phyloP scores from a whole-genome alignment of 1,140 invertebrate genomes.

The Hesperophylax magnus region DNA sequence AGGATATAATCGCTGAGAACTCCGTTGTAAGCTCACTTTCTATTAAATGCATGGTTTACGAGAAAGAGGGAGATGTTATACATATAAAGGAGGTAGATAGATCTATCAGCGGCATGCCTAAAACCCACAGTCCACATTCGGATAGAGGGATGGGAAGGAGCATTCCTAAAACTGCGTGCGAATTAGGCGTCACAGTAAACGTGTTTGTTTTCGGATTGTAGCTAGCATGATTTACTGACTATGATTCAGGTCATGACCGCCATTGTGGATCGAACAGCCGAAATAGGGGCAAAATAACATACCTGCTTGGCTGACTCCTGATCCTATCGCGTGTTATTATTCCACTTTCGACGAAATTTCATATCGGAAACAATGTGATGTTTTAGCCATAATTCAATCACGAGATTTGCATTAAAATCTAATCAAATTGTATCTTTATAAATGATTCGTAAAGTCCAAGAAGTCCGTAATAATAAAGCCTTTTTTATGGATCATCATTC shows the following conservation, averaged over 20 bases:
- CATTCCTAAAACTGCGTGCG: conserved; percentile 7
- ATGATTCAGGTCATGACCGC: conserved; percentile 50
- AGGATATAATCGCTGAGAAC: too few relatives aligned
- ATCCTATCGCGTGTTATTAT: background rate
- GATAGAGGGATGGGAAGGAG: too few relatives aligned
- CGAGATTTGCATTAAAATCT: background rate
- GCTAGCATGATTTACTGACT: conserved; percentile 33
- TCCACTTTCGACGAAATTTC: background rate
- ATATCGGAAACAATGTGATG: background rate
- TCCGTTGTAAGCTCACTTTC: too few relatives aligned
- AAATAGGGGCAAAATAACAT: conserved; percentile 39
- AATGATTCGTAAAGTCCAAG: too few relatives aligned
- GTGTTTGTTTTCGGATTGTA: conserved; percentile 29
- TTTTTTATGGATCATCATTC: too few relatives aligned
- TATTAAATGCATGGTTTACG: too few relatives aligned
- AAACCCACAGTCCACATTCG: too few relatives aligned
- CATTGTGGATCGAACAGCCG: conserved; percentile 34
- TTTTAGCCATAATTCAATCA: background rate
- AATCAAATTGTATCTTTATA: background rate
- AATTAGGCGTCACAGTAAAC: conserved; percentile 3
- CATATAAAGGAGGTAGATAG: too few relatives aligned
- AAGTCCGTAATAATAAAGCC: too few relatives aligned
- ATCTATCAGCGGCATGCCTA: too few relatives aligned
- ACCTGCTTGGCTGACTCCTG: background rate
- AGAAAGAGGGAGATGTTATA: too few relatives aligned